These are phyloP conservation scores for Watsonalla binaria DNA, from an alignment of 2,888 invertebrate species.

Conservation along the genomic window DNA sequence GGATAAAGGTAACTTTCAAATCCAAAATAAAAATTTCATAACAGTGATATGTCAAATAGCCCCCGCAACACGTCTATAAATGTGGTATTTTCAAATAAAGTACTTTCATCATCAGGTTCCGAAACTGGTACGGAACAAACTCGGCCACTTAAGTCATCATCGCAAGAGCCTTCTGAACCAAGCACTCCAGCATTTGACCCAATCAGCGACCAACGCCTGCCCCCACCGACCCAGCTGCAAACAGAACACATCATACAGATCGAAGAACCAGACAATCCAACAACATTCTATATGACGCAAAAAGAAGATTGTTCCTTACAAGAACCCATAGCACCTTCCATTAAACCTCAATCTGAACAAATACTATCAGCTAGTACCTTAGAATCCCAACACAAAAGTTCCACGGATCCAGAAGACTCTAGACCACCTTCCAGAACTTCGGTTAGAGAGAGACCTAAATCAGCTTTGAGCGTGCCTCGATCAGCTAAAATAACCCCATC, in stretches of 20 bases:
- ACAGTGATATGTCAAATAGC: too few relatives aligned
- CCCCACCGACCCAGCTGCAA: conserved; percentile 43
- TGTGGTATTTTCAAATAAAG: too few relatives aligned
- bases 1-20: conserved; percentile 42
- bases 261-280: conserved; percentile 54
- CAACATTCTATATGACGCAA: conserved; percentile 52
- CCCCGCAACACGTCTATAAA: too few relatives aligned
- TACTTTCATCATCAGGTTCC: conserved; percentile 30
- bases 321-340: conserved; percentile 58
- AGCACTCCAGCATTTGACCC: conserved; percentile 45
- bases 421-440: conserved; percentile 11
- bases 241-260: conserved; percentile 56
- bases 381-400: conserved; percentile 43
- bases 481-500: conserved; percentile 59
- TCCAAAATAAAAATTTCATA: background rate
- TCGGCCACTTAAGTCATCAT: conserved; percentile 46
- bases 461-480: conserved; percentile 29
- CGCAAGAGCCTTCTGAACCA: conserved; percentile 52
- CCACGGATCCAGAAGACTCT: conserved; percentile 13
- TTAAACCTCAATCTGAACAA: conserved; percentile 44
- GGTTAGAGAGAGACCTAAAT: conserved; percentile 14
- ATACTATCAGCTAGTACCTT: conserved; percentile 61
- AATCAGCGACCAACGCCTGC: conserved; percentile 30
- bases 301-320: conserved; percentile 54
- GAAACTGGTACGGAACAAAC: conserved; percentile 52